These are phyloP conservation scores for Sericinus montela DNA, from an alignment of 2,888 invertebrate species.

Conservation along the genomic window DNA sequence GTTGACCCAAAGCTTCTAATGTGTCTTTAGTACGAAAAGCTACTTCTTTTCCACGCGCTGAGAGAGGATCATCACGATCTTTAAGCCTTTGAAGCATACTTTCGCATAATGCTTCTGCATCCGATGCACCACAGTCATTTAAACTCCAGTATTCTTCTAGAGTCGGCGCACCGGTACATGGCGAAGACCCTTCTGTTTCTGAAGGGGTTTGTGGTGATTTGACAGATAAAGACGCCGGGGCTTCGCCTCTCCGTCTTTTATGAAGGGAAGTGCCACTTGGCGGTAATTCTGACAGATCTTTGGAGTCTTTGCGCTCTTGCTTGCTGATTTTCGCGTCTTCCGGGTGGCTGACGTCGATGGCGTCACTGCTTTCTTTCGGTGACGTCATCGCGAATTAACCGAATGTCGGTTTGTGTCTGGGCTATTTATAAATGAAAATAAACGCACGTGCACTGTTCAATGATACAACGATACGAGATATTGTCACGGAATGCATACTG, in stretches of 20 bases:
- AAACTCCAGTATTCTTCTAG: slow-evolving; percentile 55
- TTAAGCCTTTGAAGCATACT: slow-evolving; percentile 61
- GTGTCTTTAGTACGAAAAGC: slow-evolving; percentile 79
- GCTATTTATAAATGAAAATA: slow-evolving; percentile 72
- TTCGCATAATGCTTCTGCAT: slow-evolving; percentile 59
- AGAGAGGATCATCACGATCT: slow-evolving; percentile 63
- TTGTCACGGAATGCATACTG: slow-evolving; percentile 62
- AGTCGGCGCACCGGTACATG: slow-evolving; percentile 58
- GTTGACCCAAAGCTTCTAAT: slow-evolving; percentile 85
- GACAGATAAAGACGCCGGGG: slow-evolving; percentile 61
- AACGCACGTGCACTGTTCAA: slow-evolving; percentile 56
- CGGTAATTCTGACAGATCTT: slow-evolving; percentile 55
- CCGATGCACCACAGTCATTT: slow-evolving; percentile 42
- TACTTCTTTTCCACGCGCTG: slow-evolving; percentile 74
- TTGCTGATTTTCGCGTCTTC: slow-evolving; percentile 32
- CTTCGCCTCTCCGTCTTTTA: slow-evolving; percentile 59
- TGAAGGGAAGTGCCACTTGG: slow-evolving; percentile 66
- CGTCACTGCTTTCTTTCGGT: slow-evolving; percentile 55
- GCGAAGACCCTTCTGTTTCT: slow-evolving; percentile 66
- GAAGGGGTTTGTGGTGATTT: slow-evolving; percentile 59
- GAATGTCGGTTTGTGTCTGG: slow-evolving; percentile 40
- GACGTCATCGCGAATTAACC: slow-evolving; percentile 55
- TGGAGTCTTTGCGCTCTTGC: slow-evolving; percentile 36
- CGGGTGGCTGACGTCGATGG: slow-evolving; percentile 35
- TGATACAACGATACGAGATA: slow-evolving; percentile 36